Evolutionary conservation across 2,113 vertebrate species (phyloP).

Genomic region (Chiloscyllium plagiosum): DNA sequence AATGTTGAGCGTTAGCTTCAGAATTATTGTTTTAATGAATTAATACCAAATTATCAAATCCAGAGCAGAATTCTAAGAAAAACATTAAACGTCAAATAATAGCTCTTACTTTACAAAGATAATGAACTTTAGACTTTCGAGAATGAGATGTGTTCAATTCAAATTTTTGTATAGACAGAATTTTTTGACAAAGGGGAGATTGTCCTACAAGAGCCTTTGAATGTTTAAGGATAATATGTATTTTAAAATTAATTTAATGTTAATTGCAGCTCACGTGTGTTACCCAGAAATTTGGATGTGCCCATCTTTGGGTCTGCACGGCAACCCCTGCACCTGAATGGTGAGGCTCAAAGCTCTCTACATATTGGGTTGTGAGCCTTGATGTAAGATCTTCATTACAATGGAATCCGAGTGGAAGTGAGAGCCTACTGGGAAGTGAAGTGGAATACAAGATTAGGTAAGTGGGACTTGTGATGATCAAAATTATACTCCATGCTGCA

Average conservation of each 20-base stretch:
- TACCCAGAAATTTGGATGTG: not conserved
- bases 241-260: not conserved
- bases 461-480: not conserved
- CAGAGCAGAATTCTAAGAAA: not conserved
- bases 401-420: not conserved
- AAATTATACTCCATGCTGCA: not conserved
- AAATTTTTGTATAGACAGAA: not conserved
- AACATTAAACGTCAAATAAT: not conserved
- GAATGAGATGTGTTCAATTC: not conserved
- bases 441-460: not conserved
- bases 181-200: not conserved
- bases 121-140: not conserved
- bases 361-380: not conserved
- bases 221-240: not conserved
- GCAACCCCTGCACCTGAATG: not conserved
- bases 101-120: not conserved
- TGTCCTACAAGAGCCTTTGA: not conserved
- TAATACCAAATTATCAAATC: not conserved
- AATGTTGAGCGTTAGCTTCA: not conserved
- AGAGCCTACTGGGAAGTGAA: not conserved
- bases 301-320: not conserved
- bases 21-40: slow-evolving; percentile 6
- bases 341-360: not conserved
- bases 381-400: not conserved
- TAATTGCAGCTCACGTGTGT: not conserved